These are phyloP conservation scores for Keiferia lycopersicella DNA, from an alignment of 2,888 invertebrate genomes.

Conservation along the genomic window DNA sequence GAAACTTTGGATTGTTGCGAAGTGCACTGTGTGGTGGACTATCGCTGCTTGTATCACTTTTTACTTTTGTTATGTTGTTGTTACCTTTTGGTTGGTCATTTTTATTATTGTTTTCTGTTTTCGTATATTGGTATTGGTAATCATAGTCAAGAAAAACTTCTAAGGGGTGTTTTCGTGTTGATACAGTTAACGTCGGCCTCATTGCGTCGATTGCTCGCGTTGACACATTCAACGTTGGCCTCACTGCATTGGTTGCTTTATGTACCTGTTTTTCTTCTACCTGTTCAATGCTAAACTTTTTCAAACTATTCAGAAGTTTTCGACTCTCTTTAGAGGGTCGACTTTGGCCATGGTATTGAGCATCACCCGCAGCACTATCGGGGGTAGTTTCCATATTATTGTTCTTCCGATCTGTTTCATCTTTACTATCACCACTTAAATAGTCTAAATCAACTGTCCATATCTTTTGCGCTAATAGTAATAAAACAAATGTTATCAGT, in stretches of 20 bases:
- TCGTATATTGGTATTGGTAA: slow-evolving; percentile 35
- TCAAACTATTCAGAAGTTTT: slow-evolving; percentile 10
- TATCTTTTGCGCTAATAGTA: background rate
- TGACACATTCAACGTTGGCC: background rate
- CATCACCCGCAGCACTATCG: background rate
- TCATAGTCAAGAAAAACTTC: slow-evolving; percentile 40
- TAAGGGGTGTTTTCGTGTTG: background rate
- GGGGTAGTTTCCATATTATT: background rate
- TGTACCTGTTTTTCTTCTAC: too few relatives aligned
- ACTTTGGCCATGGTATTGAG: background rate
- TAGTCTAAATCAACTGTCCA: background rate
- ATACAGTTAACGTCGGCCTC: background rate
- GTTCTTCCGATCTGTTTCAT: background rate
- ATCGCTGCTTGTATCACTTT: too few relatives aligned
- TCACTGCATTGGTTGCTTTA: background rate
- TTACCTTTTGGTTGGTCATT: background rate
- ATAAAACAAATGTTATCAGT: background rate
- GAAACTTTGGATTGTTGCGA: background rate
- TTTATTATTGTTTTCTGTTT: background rate
- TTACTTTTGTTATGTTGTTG: too few relatives aligned
- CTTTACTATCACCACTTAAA: background rate
- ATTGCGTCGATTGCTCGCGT: background rate
- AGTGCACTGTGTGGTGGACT: background rate
- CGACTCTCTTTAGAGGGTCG: slow-evolving; percentile 14
- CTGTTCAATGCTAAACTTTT: background rate